These are phyloP conservation scores for Mactra quadrangularis DNA, from an alignment of 1,140 invertebrate species.

Conservation along the genomic window DNA sequence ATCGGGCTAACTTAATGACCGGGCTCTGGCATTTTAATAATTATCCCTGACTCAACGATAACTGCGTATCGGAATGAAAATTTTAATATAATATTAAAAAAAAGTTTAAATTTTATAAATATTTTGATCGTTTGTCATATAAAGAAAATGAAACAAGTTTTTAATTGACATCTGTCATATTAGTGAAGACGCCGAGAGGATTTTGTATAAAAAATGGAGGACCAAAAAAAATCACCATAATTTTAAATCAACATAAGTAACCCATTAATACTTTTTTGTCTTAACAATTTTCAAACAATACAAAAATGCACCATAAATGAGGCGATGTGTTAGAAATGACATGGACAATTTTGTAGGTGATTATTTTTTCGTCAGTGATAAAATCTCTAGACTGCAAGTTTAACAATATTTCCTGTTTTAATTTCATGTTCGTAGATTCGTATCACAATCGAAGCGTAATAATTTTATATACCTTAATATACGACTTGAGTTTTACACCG, in stretches of 20 bases:
- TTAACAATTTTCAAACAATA: background rate
- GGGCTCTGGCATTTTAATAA: constrained; percentile 71
- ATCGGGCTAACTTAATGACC: constrained; percentile 64
- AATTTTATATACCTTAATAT: constrained; percentile 35
- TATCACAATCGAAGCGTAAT: constrained; percentile 33
- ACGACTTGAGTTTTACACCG: constrained; percentile 38
- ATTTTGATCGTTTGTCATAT: constrained; percentile 75
- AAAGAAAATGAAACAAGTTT: constrained; percentile 62
- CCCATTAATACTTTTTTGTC: too few relatives aligned
- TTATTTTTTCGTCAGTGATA: constrained; percentile 28
- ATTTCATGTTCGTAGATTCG: constrained; percentile 5
- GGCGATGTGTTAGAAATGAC: constrained; percentile 56
- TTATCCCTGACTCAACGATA: constrained; percentile 79
- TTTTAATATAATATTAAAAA: constrained; percentile 30
- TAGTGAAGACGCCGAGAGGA: too few relatives aligned
- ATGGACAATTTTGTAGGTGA: constrained; percentile 40
- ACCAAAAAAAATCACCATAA: too few relatives aligned
- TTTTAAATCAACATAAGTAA: too few relatives aligned
- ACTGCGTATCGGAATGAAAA: too few relatives aligned
- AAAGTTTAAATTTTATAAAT: constrained; percentile 71
- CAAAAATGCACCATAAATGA: background rate
- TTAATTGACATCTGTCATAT: constrained; percentile 57
- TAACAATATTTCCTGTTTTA: constrained; percentile 43
- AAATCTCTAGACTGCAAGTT: constrained; percentile 42
- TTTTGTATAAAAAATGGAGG: too few relatives aligned